phyloP scores from a whole-genome alignment of 92 coral and sea anemone genomes.

The Meandrina meandrites region DNA sequence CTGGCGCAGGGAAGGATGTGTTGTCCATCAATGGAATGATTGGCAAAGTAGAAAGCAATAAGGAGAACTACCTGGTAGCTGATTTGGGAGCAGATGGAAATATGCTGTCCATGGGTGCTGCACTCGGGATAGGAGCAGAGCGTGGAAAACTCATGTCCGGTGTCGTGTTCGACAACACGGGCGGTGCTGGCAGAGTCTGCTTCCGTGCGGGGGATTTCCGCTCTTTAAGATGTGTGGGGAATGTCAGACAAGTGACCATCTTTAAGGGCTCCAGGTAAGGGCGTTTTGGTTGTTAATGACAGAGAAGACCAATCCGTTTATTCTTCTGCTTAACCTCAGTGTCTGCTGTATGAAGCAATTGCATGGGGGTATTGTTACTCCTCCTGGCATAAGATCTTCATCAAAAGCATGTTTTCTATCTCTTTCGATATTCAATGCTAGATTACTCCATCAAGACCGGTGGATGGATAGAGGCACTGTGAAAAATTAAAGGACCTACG shows the following conservation, averaged over 20 bases:
- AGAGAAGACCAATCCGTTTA: no score
- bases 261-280: conserved; percentile 66
- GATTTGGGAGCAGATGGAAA: conserved; percentile 62
- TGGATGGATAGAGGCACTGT: no score
- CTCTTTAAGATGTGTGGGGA: conserved; percentile 48
- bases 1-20: conserved; percentile 59
- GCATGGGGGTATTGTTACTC: no score
- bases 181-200: conserved; percentile 48
- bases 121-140: conserved; percentile 35
- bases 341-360: no score
- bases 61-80: conserved; percentile 41
- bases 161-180: conserved; percentile 56
- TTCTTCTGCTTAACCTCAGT: no score
- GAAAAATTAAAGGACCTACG: no score
- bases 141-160: conserved; percentile 46
- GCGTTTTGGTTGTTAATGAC: neutral
- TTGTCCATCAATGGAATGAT: conserved; percentile 47
- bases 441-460: no score
- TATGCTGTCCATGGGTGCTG: conserved; percentile 55
- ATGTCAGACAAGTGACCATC: conserved; percentile 49
- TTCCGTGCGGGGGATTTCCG: conserved; percentile 36
- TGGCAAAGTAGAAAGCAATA: conserved; percentile 26
- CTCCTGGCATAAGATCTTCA: no score
- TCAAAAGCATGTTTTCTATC: no score
- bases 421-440: no score